Conservation (phyloP, 2,113 vertebrate genomes). For the Calyptomena viridis region DNA sequence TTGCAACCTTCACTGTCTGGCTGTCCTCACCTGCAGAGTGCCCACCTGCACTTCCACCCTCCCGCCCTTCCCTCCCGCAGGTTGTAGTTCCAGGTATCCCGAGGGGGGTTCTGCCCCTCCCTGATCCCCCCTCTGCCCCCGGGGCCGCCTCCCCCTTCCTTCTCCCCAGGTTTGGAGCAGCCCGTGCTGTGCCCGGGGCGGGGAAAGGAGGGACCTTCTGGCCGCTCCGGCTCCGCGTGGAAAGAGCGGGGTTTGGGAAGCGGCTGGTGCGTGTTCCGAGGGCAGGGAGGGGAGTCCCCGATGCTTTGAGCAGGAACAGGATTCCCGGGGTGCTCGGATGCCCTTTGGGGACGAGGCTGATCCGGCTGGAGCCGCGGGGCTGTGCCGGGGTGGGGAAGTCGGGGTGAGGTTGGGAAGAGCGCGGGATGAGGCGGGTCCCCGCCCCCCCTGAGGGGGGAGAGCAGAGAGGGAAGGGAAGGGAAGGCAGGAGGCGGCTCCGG, state of each 20-base stretch:
- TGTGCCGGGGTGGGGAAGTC: background rate
- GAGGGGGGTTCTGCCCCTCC: background rate
- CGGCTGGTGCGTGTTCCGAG: rapidly evolving
- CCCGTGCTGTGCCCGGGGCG: background rate
- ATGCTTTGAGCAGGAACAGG: background rate
- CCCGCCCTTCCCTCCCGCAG: background rate
- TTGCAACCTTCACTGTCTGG: constrained; percentile 15
- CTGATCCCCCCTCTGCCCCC: background rate
- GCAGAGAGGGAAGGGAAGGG: background rate
- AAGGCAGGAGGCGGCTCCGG: background rate
- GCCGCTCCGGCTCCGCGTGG: background rate
- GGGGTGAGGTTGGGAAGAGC: background rate
- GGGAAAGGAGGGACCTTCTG: background rate
- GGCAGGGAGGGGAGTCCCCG: background rate
- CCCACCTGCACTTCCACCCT: background rate
- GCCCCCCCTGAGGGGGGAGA: background rate
- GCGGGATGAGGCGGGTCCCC: background rate
- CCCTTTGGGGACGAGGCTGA: background rate
- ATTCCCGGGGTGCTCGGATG: rapidly evolving
- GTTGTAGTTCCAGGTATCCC: background rate
- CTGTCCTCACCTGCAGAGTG: background rate
- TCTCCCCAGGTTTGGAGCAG: background rate
- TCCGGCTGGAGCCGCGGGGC: background rate
- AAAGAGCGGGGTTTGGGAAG: background rate
- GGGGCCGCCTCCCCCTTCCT: background rate